phyloP scores from a whole-genome alignment of 2,113 vertebrate genomes.

The Regulus satrapa region DNA sequence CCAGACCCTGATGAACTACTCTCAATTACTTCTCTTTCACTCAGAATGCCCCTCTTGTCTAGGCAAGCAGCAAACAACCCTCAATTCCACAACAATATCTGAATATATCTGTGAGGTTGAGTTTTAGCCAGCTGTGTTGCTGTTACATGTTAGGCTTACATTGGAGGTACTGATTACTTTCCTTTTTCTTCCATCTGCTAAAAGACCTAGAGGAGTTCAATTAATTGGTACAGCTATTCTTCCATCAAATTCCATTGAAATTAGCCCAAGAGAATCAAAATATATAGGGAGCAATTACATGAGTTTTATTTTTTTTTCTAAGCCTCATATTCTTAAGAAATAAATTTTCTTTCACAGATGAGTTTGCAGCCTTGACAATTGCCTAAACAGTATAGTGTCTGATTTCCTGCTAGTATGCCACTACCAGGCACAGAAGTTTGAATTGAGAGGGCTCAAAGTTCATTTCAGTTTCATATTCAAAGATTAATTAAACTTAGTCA shows the following conservation, averaged over 20 bases:
- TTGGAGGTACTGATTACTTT: background rate
- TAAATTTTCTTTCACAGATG: background rate
- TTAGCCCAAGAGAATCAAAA: background rate
- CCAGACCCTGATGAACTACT: background rate
- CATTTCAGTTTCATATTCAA: conserved; percentile 3
- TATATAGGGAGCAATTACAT: background rate
- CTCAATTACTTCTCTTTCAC: background rate
- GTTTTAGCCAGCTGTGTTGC: background rate
- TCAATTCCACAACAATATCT: background rate
- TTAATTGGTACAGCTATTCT: background rate
- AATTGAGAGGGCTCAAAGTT: background rate
- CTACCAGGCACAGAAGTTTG: background rate
- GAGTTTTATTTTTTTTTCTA: background rate
- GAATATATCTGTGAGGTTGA: background rate
- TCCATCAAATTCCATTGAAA: background rate
- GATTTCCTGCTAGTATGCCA: background rate
- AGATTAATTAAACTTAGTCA: conserved; percentile 28
- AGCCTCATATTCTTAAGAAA: background rate
- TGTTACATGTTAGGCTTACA: background rate
- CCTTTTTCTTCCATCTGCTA: background rate
- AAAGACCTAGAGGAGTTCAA: background rate
- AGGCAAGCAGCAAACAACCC: background rate
- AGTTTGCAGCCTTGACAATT: background rate
- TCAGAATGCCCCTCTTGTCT: background rate
- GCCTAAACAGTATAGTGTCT: background rate